Conservation (phyloP, 2,797 vertebrate species). For the Enteromius viviparus region DNA sequence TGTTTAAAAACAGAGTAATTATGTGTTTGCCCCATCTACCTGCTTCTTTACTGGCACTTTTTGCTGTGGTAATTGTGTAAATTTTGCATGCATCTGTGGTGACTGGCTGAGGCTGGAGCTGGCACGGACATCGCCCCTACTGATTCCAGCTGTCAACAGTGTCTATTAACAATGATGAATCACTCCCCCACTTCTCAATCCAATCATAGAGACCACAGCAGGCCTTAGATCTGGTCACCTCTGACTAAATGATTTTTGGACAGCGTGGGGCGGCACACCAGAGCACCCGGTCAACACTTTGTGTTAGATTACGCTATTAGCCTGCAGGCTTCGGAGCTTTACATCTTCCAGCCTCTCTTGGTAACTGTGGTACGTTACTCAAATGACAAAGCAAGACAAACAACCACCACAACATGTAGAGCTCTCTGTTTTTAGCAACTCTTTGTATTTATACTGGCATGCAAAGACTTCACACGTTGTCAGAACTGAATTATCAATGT, state of each 20-base stretch:
- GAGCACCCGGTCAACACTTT: conserved; percentile 60
- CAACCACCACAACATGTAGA: neutral
- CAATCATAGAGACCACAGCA: conserved; percentile 76
- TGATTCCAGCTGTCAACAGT: conserved; percentile 75
- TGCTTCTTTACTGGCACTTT: conserved; percentile 46
- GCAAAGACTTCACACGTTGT: neutral
- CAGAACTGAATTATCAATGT: neutral
- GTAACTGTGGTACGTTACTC: conserved; percentile 10
- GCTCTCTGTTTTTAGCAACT: neutral
- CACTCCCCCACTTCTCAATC: conserved; percentile 72
- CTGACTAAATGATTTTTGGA: conserved; percentile 78
- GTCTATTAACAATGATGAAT: conserved; percentile 83
- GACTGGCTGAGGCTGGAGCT: conserved; percentile 59
- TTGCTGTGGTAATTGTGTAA: conserved; percentile 68
- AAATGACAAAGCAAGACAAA: neutral
- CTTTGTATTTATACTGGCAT: conserved; percentile 5
- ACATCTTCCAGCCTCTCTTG: neutral
- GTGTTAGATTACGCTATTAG: conserved; percentile 60
- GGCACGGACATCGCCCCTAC: conserved; percentile 68
- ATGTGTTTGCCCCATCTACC: conserved; percentile 18
- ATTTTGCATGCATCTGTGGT: conserved; percentile 71
- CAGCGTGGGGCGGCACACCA: conserved; percentile 55
- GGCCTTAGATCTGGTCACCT: conserved; percentile 76
- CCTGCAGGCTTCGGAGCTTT: conserved; percentile 12
- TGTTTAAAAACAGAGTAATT: conserved; percentile 30